Percentiles rank a stretch among this genome's conserved stretches.
Evolutionary conservation across 2,888 invertebrate genomes (phyloP).

Genomic region (Norana najaformis): DNA sequence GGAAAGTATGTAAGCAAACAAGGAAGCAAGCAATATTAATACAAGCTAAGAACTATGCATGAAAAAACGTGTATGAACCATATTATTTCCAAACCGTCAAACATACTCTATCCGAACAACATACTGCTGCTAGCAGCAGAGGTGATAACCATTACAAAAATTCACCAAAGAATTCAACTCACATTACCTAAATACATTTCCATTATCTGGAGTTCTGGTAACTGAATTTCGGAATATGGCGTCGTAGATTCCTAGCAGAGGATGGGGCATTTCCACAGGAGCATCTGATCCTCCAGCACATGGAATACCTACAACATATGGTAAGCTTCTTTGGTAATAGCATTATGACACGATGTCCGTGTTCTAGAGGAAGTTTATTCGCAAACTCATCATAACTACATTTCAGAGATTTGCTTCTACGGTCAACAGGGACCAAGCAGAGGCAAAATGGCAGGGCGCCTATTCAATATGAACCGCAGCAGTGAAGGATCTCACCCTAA

Average conservation of each 20-base stretch:
- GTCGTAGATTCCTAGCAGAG: conserved; percentile 45
- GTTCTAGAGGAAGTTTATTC: too few species aligned
- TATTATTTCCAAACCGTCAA: not conserved
- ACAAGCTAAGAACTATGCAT: too few species aligned
- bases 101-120: not conserved
- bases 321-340: not conserved
- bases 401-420: too few species aligned
- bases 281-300: conserved; percentile 46
- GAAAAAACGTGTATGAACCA: too few species aligned
- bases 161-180: not conserved
- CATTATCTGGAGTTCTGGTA: conserved; percentile 18
- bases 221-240: conserved; percentile 39
- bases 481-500: too few species aligned
- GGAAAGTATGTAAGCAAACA: too few species aligned
- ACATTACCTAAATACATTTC: conserved; percentile 8
- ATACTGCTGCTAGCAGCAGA: not conserved
- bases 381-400: too few species aligned
- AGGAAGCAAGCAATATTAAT: too few species aligned
- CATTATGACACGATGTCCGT: not conserved
- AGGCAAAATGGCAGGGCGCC: too few species aligned
- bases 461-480: too few species aligned
- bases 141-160: too few species aligned
- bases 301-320: conserved; percentile 37
- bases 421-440: too few species aligned
- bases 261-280: conserved; percentile 42